Conservation (phyloP, 2,113 vertebrate species). For the Serilophus lunatus region DNA sequence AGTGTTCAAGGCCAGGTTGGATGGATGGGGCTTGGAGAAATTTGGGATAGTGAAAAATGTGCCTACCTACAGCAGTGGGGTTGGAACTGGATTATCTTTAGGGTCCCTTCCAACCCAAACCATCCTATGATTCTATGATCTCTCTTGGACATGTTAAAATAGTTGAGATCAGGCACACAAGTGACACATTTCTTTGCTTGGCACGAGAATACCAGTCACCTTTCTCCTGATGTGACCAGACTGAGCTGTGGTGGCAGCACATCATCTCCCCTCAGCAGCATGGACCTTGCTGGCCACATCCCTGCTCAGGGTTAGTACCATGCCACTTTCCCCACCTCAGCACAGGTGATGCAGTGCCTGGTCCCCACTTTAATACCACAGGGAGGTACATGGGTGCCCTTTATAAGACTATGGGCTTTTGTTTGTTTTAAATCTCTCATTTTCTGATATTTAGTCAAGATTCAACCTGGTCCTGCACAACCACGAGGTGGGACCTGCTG, state of each 20-base stretch:
- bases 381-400: accelerated
- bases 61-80: not conserved
- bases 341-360: not conserved
- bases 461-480: not conserved
- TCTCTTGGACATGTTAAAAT: not conserved
- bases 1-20: not conserved
- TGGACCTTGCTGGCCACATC: accelerated
- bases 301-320: not conserved
- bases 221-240: not conserved
- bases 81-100: accelerated
- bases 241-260: not conserved
- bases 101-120: not conserved
- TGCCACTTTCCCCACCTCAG: no score
- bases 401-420: not conserved
- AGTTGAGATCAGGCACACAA: not conserved
- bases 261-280: not conserved
- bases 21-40: not conserved
- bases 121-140: accelerated
- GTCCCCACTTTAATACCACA: not conserved
- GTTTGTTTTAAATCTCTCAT: not conserved
- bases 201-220: accelerated
- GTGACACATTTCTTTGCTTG: not conserved
- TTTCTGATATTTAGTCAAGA: not conserved
- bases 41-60: not conserved
- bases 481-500: not conserved